Conservation (phyloP, 2,888 invertebrate species). For the Anaspis maculata region DNA sequence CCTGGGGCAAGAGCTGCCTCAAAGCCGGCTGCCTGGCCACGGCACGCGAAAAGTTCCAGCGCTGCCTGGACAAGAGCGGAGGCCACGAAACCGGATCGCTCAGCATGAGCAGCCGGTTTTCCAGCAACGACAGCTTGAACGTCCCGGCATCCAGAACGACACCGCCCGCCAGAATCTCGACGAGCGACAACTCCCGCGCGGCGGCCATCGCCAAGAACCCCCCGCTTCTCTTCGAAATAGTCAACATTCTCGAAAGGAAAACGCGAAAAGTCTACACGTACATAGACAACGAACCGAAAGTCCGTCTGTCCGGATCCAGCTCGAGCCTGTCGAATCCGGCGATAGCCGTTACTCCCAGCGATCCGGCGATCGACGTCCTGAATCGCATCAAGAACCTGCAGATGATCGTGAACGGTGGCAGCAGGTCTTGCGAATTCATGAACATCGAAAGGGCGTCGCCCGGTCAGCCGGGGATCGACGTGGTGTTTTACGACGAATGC, state of each 20-base stretch:
- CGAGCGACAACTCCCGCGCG: constrained; percentile 19
- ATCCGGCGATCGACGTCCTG: constrained; percentile 45
- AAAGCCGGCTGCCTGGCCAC: constrained; percentile 69
- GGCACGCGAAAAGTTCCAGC: constrained; percentile 67
- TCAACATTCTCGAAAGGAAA: constrained; percentile 58
- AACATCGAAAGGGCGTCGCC: not conserved
- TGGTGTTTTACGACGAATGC: constrained; percentile 66
- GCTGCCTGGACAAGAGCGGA: constrained; percentile 46
- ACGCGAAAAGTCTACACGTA: constrained; percentile 48
- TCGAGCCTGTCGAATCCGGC: constrained; percentile 24
- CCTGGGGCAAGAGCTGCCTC: constrained; percentile 79
- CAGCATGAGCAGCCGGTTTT: constrained; percentile 21
- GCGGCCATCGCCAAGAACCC: constrained; percentile 55
- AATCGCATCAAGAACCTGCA: constrained; percentile 43
- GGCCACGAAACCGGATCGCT: constrained; percentile 18
- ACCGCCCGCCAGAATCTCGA: constrained; percentile 17
- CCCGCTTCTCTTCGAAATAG: constrained; percentile 60
- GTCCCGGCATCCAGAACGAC: constrained; percentile 12
- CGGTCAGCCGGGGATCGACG: constrained; percentile 37
- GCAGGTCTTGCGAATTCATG: not conserved
- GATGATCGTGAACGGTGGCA: constrained; percentile 25
- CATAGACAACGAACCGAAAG: constrained; percentile 36
- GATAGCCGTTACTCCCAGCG: constrained; percentile 21
- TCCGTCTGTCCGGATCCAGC: constrained; percentile 16
- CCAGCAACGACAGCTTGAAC: constrained; percentile 16